Conservation (phyloP, 2,113 vertebrate genomes). For the Anarrhichthys ocellatus region DNA sequence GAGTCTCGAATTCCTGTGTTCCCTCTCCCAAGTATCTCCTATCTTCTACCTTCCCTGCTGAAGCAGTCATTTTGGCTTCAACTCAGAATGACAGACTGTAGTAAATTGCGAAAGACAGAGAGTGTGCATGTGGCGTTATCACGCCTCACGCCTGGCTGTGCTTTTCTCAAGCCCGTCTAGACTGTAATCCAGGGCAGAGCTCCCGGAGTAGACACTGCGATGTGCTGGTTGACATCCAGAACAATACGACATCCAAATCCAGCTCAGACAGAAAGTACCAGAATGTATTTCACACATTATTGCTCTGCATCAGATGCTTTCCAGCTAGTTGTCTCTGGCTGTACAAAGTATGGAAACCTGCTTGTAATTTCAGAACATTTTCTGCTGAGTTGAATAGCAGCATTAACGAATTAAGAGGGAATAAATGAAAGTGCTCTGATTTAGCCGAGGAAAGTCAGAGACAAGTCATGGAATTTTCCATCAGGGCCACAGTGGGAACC, state of each 20-base stretch:
- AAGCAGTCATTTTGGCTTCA: slow-evolving; percentile 56
- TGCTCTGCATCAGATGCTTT: slow-evolving; percentile 36
- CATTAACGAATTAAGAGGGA: slow-evolving; percentile 41
- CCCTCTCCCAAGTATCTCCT: slow-evolving; percentile 13
- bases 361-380: slow-evolving; percentile 31
- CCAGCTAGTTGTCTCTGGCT: slow-evolving; percentile 14
- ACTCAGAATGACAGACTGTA: slow-evolving; percentile 54
- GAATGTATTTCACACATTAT: slow-evolving; percentile 46
- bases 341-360: slow-evolving; percentile 23
- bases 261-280: slow-evolving; percentile 44
- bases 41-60: slow-evolving; percentile 20
- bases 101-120: slow-evolving; percentile 22
- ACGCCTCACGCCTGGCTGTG: slow-evolving; percentile 13
- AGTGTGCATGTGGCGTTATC: slow-evolving; percentile 37
- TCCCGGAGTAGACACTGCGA: slow-evolving; percentile 18
- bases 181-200: slow-evolving; percentile 46
- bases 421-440: slow-evolving; percentile 41
- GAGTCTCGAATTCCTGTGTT: slow-evolving; percentile 31
- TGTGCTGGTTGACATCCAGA: slow-evolving; percentile 53
- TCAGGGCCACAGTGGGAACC: slow-evolving; percentile 17
- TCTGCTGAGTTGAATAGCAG: slow-evolving; percentile 49
- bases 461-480: slow-evolving; percentile 32
- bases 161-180: slow-evolving; percentile 53
- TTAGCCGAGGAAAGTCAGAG: slow-evolving; percentile 31
- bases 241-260: slow-evolving; percentile 46